Evolutionary conservation across 2,888 invertebrate species (phyloP), one percentile per base, ranked within the genome.

Genomic region (Lamellibrachia columna): DNA sequence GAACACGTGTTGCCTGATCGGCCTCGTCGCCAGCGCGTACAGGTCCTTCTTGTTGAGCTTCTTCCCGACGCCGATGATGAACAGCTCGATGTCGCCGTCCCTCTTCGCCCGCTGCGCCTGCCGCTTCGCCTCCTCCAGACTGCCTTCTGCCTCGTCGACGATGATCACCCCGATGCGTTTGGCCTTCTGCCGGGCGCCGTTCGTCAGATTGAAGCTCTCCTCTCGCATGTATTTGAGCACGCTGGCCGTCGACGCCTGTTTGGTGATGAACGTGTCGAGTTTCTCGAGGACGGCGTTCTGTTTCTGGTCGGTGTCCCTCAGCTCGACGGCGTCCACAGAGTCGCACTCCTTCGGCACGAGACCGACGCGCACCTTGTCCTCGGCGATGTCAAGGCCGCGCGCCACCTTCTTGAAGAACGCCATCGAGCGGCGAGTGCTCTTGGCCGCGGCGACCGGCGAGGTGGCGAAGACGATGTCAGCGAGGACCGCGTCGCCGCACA

Each of bases 341-440:
- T 90, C 11, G 92, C 94, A 94, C 92, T 93, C 93, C 92, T 93
- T 93, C 22, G 94, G 94, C 7, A 93, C 93, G 90, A 94, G 52
- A 7, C 93, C 93, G 40, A 94, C 92, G 52, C 58, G 93, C 58
- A 93, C 90, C 11, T 90, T 92, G 90, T 92, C 93, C 22, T 58
- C 90, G 90, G 53, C 90, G 91, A 93, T 92, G 92, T 94, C 93
- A 15, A 94, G 91, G 7, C 58, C 58, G 7, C 52, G 28, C 15
- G 92, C 90, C 3, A 93, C n/a, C 55, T 93, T 91, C 52, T 91
- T 52, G 94, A 93, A 93, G 91, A 94, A 94, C n/a, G 75, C 92
- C 92, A 94, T 92, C 7, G 93, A 90, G 28, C 92, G 93, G 22
- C 92, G 53, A 4, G 93, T 93, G 92, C 93, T 92, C 58, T 93